phyloP scores from a whole-genome alignment of 2,888 invertebrate genomes.

The Tipula confusa region DNA sequence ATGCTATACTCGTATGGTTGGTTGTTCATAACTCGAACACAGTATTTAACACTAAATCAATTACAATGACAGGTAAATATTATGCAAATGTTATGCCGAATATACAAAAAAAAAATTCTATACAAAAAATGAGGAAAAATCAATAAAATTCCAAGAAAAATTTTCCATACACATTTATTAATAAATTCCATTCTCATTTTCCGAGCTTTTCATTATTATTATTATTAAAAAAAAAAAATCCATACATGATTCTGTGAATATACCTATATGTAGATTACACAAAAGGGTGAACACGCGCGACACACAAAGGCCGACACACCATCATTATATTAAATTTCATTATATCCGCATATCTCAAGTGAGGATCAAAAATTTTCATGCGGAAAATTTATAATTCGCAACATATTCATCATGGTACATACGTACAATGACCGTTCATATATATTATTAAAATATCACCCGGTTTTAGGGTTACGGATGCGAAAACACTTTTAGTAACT shows the following conservation, averaged over 20 bases:
- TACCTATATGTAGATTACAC: background rate
- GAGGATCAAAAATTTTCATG: background rate
- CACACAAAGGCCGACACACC: background rate
- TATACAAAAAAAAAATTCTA: background rate
- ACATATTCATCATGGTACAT: background rate
- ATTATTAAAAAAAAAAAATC: no score
- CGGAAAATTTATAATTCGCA: background rate
- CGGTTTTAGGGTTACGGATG: background rate
- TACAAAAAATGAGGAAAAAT: background rate
- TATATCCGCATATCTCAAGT: background rate
- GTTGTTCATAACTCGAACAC: no score
- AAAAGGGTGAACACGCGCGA: background rate
- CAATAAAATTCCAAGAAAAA: background rate
- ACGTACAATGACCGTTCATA: background rate
- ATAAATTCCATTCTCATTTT: constrained; percentile 3
- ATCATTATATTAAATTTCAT: background rate
- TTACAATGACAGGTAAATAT: constrained; percentile 20
- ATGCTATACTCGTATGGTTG: no score
- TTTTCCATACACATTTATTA: background rate
- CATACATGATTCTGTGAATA: background rate
- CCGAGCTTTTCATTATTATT: background rate
- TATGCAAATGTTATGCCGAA: background rate
- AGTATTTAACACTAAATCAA: background rate
- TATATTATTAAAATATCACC: background rate
- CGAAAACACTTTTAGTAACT: background rate